Evolutionary conservation across 2,888 invertebrate genomes (phyloP).

Genomic region (Drosophila mettleri): DNA sequence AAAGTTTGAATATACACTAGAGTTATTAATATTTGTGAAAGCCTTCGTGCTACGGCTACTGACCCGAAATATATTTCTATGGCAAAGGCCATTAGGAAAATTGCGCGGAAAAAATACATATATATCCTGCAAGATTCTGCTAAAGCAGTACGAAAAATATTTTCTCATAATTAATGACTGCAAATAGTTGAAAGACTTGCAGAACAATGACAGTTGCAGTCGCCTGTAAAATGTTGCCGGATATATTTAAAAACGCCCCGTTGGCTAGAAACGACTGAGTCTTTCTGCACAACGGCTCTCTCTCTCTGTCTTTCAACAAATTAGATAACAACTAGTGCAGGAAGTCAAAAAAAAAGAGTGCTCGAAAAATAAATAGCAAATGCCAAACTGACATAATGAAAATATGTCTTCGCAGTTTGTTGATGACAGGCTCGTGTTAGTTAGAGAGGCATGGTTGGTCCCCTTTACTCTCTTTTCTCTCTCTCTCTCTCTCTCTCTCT

Average conservation of each 20-base stretch:
- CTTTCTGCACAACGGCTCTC: no score
- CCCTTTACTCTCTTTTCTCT: no score
- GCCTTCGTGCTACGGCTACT: constrained; percentile 19
- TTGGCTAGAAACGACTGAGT: constrained; percentile 22
- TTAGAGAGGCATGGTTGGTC: neutral
- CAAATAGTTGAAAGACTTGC: constrained; percentile 57
- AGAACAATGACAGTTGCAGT: constrained; percentile 67
- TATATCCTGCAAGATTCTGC: constrained; percentile 32
- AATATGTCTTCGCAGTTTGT: constrained; percentile 23
- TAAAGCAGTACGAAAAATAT: constrained; percentile 60
- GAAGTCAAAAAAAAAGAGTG: constrained; percentile 24
- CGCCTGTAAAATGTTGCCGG: constrained; percentile 64
- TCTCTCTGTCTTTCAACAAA: constrained; percentile 41
- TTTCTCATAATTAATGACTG: constrained; percentile 72
- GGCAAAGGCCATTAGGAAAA: constrained; percentile 62
- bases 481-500: neutral
- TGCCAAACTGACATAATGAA: constrained; percentile 34
- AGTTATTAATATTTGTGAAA: constrained; percentile 19
- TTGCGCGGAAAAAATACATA: constrained; percentile 42
- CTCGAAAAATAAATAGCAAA: constrained; percentile 32
- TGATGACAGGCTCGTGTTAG: constrained; percentile 8
- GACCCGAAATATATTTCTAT: constrained; percentile 31
- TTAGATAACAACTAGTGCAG: constrained; percentile 62
- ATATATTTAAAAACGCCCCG: constrained; percentile 64
- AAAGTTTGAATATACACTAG: neutral